Percentiles rank a stretch among this genome's conserved stretches.
phyloP scores from a whole-genome alignment of 2,888 invertebrate genomes.

The Deroplatys truncata region DNA sequence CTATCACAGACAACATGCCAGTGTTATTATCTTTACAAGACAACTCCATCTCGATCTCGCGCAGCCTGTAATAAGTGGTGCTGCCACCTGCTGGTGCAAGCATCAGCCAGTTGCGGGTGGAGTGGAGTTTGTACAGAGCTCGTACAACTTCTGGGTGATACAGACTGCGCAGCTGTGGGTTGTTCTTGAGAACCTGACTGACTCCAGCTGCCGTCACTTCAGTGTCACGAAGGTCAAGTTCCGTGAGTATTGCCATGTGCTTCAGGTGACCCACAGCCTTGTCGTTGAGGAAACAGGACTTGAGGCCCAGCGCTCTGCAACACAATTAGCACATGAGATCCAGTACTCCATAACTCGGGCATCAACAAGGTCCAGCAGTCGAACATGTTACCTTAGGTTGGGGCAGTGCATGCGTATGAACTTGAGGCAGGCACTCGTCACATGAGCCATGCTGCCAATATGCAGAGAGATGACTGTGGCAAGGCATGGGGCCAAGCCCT shows the following conservation, averaged over 20 bases:
- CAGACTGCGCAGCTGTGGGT: conserved; percentile 31
- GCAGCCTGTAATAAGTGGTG: conserved; percentile 19
- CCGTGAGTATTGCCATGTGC: conserved; percentile 28
- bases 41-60: conserved; percentile 29
- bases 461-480: conserved; percentile 27
- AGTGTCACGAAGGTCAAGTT: conserved; percentile 32
- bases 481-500: conserved; percentile 31
- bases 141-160: conserved; percentile 31
- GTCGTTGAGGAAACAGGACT: conserved; percentile 32
- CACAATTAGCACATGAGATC: neutral
- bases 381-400: conserved; percentile 26
- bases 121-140: conserved; percentile 31
- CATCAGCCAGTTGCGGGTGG: conserved; percentile 20
- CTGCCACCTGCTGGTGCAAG: conserved; percentile 15
- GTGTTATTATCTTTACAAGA: conserved; percentile 26
- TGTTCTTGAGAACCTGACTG: conserved; percentile 27
- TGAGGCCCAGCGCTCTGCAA: conserved; percentile 30
- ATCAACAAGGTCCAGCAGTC: neutral
- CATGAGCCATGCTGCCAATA: conserved; percentile 29
- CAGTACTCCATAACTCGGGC: neutral
- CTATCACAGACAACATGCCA: conserved; percentile 25
- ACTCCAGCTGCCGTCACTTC: conserved; percentile 32
- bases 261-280: conserved; percentile 31
- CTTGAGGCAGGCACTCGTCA: conserved; percentile 26
- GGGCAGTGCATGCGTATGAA: conserved; percentile 31